Base-by-base conservation (phyloP, 2,113 vertebrate genomes). In the Perca schrenkii region DNA sequence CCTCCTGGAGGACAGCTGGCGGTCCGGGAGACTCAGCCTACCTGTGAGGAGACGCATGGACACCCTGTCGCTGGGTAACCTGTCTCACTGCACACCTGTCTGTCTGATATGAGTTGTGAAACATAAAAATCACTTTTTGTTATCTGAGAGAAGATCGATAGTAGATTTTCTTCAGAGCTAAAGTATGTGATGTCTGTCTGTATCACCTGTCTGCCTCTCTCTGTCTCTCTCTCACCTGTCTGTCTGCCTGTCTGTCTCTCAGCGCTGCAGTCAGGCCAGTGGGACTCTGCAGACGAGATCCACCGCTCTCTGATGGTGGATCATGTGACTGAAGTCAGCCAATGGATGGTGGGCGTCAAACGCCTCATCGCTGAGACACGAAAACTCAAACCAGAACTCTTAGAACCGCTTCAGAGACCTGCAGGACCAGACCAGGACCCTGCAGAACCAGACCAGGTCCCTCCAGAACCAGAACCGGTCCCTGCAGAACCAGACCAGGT, bases 321-420 rank as follows among this genome's bases (percentile, higher is more conserved):
- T 88, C 95, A 99, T 0, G 97, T 99, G 77, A 96, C 96, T 0
- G 98, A 99, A 89, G 98, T 99, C 89, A 97, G 97, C 92, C 98
- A 98, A 85, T 99, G 98, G 98, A 97, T 99, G 98, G 98, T 98
- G 6, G 98, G 97, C 0, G 93, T 99, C 31, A 99, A 99, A 79
- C 95, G 97, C 58, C 95, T 99, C 68, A 99, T 99, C 49, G 97
- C 97, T 0, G 97, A 99, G 93, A 95, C 90, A 0, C 96, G 95
- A 70, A 96, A 85, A 66, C 91, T 98, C 28, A 95, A 91, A 54
- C 78, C 92, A 8, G 84, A 70, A 0, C 88, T 88, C 17, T 67
- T 72, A 0, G 64, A 86, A 22, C 58, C 16, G 0, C 66, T 57
- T 52, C 14, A 36, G n/a, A 72, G 77, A 16, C 67, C 52, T 4